Evolutionary conservation across 1,140 invertebrate species (phyloP).

Genomic region (Drosophila persimilis): DNA sequence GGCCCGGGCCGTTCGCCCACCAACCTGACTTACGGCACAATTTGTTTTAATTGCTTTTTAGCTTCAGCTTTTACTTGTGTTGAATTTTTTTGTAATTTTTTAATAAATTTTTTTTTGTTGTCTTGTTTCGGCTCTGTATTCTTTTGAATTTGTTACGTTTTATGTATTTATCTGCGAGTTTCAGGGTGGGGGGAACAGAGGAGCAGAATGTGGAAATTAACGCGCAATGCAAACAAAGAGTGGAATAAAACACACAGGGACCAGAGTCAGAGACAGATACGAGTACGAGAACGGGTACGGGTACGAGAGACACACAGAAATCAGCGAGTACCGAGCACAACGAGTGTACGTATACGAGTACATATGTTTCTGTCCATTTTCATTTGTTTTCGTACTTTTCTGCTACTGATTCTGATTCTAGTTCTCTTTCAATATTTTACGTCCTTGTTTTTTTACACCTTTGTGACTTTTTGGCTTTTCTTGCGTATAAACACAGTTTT

Average conservation of each 20-base stretch:
- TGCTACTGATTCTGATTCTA: not conserved
- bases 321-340: no score
- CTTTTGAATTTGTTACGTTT: slow-evolving; percentile 2
- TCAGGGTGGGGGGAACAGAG: slow-evolving; percentile 6
- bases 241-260: slow-evolving; percentile 17
- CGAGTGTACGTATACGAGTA: no score
- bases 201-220: slow-evolving; percentile 21
- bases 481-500: slow-evolving; percentile 28
- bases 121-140: slow-evolving; percentile 3
- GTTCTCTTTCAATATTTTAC: slow-evolving; percentile 27
- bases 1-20: slow-evolving; percentile 54
- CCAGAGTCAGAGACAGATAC: not conserved
- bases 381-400: slow-evolving; percentile 5
- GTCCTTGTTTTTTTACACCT: slow-evolving; percentile 53
- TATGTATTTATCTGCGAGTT: slow-evolving; percentile 32
- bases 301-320: no score
- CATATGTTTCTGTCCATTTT: slow-evolving; percentile 13
- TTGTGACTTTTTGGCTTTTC: slow-evolving; percentile 34
- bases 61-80: slow-evolving; percentile 38
- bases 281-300: no score
- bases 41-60: slow-evolving; percentile 79
- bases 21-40: slow-evolving; percentile 76
- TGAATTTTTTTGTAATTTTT: slow-evolving; percentile 1
- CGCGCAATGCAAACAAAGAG: slow-evolving; percentile 41
- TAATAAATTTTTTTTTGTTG: not conserved